phyloP scores from a whole-genome alignment of 2,113 vertebrate species.

The Sinocyclocheilus rhinocerous region DNA sequence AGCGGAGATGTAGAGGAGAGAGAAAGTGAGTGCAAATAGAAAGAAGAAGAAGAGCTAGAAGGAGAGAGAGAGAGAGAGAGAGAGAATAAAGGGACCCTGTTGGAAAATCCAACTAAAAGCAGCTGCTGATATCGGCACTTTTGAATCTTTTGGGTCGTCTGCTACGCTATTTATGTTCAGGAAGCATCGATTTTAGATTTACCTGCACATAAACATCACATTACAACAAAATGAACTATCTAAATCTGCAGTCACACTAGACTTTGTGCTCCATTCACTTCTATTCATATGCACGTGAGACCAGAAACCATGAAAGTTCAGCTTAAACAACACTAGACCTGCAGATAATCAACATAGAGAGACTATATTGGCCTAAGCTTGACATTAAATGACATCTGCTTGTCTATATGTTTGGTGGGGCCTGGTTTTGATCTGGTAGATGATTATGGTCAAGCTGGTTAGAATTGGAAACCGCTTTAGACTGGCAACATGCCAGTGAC shows the following conservation, averaged over 20 bases:
- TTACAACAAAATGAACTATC: background rate
- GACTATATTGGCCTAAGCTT: background rate
- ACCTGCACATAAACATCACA: background rate
- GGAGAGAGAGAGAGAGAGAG: too few relatives aligned
- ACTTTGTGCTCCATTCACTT: background rate
- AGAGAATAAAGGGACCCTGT: background rate
- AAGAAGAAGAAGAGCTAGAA: background rate
- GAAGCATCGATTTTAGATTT: background rate
- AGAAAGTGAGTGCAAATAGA: constrained; percentile 8
- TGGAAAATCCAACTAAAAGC: background rate
- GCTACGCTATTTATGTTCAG: background rate
- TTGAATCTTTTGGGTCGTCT: background rate
- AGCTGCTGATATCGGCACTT: background rate
- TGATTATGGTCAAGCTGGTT: background rate
- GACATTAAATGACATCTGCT: background rate
- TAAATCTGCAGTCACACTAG: background rate
- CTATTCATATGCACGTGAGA: background rate
- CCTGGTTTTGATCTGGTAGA: background rate
- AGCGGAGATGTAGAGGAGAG: background rate
- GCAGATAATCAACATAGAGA: background rate
- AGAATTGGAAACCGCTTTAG: background rate
- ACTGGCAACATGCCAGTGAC: background rate
- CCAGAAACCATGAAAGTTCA: background rate
- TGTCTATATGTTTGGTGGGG: background rate
- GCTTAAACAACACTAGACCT: background rate